Conservation (phyloP, 2,888 invertebrate species). For the Dysmachus trigonus region DNA sequence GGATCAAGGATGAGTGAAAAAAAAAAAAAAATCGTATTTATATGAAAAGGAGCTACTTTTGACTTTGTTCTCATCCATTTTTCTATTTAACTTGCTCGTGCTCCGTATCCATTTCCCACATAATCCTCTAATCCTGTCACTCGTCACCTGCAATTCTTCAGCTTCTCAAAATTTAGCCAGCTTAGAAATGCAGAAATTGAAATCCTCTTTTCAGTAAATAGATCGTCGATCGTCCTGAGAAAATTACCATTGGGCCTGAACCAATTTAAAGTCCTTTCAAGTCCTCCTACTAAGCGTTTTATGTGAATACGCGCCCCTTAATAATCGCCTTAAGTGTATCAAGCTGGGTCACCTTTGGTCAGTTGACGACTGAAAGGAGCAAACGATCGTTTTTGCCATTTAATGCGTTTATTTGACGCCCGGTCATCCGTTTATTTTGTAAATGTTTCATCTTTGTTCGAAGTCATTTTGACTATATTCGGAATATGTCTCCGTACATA, state of each 20-base stretch:
- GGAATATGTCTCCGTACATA: not conserved
- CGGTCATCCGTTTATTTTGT: constrained; percentile 49
- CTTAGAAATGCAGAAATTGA: constrained; percentile 12
- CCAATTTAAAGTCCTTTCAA: constrained; percentile 35
- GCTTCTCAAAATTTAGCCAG: not conserved
- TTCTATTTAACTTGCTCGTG: not conserved
- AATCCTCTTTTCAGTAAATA: constrained; percentile 35
- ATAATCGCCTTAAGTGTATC: constrained; percentile 49
- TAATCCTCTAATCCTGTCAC: constrained; percentile 33
- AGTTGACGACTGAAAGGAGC: constrained; percentile 26
- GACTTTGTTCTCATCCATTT: not conserved
- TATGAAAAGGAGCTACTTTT: not conserved
- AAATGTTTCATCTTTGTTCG: constrained; percentile 36
- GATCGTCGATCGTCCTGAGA: not conserved
- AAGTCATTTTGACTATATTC: not conserved
- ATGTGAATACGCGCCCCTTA: constrained; percentile 38
- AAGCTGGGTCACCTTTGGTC: constrained; percentile 45
- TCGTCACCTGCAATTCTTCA: constrained; percentile 17
- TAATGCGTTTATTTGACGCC: constrained; percentile 45
- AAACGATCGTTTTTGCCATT: not conserved
- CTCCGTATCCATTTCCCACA: constrained; percentile 21
- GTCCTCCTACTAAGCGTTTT: constrained; percentile 18
- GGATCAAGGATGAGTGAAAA: not conserved
- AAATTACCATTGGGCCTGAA: not conserved
- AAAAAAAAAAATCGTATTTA: not conserved